Evolutionary conservation across 2,888 invertebrate genomes (phyloP), one percentile per base, ranked within the genome.

Genomic region (Acrobasis repandana): DNA sequence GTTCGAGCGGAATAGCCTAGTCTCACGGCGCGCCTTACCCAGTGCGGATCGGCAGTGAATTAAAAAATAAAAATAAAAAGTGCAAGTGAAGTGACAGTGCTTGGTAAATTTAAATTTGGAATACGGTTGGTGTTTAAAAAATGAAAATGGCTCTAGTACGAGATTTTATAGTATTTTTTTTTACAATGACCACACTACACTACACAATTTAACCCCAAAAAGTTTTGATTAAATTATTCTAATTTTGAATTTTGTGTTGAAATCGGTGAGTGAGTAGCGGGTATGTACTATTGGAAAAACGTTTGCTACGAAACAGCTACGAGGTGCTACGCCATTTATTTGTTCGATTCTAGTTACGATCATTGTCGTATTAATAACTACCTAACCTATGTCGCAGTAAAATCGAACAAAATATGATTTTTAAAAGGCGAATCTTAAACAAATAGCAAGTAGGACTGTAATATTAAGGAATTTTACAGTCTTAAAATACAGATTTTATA

Each of bases 141-240:
- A 28, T 28, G 83, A 75, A 77, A 74, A 88, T 88, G 85, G 82
- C 82, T 79, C 75, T 83, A 83, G 89, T 89, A 88, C 80, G 86
- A 78, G 73, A 72, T 75, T 80, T 77, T 81, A 68, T 70, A 68
- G 64, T 68, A 73, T 72, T 74, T 75, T 72, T 70, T 74, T 73
- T 74, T 59, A 49, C 61, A 58, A 57, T 57, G 51, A 46, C 51
- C 56, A 67, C 67, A 67, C 63, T 62, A 48, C 61, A 67, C 63
- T 50, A 34, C 9, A 52, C 52, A 15, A 63, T 60, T 58, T 60
- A 58, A 56, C 56, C 15, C 50, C 60, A 61, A 61, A 56, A 56
- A 61, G 58, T 36, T 28, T 28, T 51, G 56, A 65, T 65, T 63
- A 56, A 66, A 63, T 61, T 59, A 63, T 68, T 16, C 38, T 38